phyloP scores from a whole-genome alignment of 92 coral and sea anemone species.

The Zoanthus sociatus region DNA sequence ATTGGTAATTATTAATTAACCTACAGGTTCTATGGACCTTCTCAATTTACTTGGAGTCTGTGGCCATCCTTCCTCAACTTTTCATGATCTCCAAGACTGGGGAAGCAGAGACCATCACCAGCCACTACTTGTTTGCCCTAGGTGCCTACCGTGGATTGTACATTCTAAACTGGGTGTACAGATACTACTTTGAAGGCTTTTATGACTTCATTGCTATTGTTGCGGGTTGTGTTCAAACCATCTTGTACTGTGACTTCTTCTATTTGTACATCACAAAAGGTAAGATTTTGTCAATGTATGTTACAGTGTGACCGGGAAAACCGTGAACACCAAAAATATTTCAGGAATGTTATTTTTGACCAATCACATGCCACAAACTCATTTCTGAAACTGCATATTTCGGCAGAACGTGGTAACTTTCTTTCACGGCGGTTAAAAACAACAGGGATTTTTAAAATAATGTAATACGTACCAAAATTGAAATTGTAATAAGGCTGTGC shows the following conservation, averaged over 20 bases:
- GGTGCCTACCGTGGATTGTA: constrained; percentile 99
- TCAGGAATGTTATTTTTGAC: too few species aligned
- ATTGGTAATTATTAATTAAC: not conserved
- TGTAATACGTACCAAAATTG: too few species aligned
- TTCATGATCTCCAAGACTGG: constrained; percentile 99
- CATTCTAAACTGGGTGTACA: constrained; percentile 97
- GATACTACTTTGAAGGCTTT: constrained; percentile 97
- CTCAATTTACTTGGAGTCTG: constrained; percentile 99
- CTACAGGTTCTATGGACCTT: constrained; percentile 96
- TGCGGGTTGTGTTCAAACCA: constrained; percentile 99
- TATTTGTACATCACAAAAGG: constrained; percentile 99
- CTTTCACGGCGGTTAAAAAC: too few species aligned
- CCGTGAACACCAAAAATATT: too few species aligned
- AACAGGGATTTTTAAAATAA: too few species aligned
- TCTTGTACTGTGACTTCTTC: constrained; percentile 98
- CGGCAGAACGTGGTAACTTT: too few species aligned
- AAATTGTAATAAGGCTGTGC: too few species aligned
- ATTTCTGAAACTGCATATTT: too few species aligned
- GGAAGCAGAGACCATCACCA: constrained; percentile 97
- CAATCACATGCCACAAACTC: too few species aligned
- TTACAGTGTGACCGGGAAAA: too few species aligned
- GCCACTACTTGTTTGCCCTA: constrained; percentile 97
- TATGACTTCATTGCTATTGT: constrained; percentile 99
- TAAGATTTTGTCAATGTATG: constrained; percentile 28
- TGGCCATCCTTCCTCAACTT: constrained; percentile 97